These are phyloP conservation scores for Dendrophyllia cribrosa DNA, from an alignment of 64 coral and sea anemone genomes.

Conservation along the genomic window DNA sequence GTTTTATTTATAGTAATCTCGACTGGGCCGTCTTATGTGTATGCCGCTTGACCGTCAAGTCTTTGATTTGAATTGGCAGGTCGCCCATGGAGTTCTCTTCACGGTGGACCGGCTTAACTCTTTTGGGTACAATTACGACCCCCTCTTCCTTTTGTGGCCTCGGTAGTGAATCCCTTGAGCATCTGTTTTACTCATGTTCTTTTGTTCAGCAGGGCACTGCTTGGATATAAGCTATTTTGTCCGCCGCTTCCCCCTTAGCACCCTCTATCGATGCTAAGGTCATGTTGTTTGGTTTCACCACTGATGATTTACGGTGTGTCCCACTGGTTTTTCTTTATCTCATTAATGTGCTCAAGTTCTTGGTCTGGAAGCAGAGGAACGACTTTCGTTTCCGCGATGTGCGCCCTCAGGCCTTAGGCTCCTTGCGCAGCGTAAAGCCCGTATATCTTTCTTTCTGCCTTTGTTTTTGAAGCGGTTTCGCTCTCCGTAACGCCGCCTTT, in stretches of 20 bases:
- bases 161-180: background rate
- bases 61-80: constrained; percentile 22
- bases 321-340: background rate
- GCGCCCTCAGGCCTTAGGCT: background rate
- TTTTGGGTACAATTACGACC: background rate
- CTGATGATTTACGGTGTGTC: background rate
- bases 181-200: background rate
- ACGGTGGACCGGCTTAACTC: background rate
- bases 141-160: background rate
- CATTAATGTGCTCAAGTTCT: background rate
- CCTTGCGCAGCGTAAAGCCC: background rate
- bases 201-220: background rate
- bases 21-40: constrained; percentile 1
- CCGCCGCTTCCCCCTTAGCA: background rate
- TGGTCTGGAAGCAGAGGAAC: background rate
- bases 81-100: constrained; percentile 4
- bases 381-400: background rate
- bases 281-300: background rate
- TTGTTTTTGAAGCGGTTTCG: background rate
- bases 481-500: background rate
- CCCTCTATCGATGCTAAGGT: too few species aligned
- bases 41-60: background rate
- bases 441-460: background rate
- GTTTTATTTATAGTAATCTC: background rate
- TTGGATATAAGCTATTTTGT: background rate